Conservation (phyloP, 2,888 invertebrate genomes). For the Ectemnius continuus region DNA sequence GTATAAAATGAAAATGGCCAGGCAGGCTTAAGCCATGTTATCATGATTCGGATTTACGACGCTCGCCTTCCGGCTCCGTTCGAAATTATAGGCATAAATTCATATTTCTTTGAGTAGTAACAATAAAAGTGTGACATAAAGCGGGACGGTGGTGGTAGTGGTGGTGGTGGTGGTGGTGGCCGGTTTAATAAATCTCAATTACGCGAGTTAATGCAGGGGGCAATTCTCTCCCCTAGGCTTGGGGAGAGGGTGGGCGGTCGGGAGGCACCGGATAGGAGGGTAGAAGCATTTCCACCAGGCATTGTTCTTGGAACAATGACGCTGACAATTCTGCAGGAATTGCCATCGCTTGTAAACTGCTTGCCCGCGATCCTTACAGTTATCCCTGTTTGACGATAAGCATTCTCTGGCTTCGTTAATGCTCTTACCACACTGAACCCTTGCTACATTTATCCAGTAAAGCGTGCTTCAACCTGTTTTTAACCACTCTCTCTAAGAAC, state of each 20-base stretch:
- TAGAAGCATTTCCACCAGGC: slow-evolving; percentile 65
- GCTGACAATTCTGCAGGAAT: slow-evolving; percentile 56
- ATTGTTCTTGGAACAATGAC: slow-evolving; percentile 67
- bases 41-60: neutral
- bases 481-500: no score
- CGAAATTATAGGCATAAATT: slow-evolving; percentile 27
- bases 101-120: slow-evolving; percentile 27
- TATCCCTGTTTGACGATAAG: slow-evolving; percentile 33
- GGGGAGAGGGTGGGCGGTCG: neutral
- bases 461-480: no score
- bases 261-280: slow-evolving; percentile 66
- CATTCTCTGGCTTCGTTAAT: neutral
- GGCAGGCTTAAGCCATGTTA: no score
- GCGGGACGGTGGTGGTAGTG: slow-evolving; percentile 42
- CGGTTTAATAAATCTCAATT: slow-evolving; percentile 78
- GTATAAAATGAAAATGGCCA: no score
- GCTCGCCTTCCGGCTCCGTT: neutral
- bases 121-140: slow-evolving; percentile 50
- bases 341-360: slow-evolving; percentile 44
- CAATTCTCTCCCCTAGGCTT: slow-evolving; percentile 65
- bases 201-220: slow-evolving; percentile 74
- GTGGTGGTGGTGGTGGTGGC: slow-evolving; percentile 56
- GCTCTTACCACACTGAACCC: no score
- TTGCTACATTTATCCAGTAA: no score
- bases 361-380: slow-evolving; percentile 33